Conservation (phyloP, 2,797 vertebrate species). For the Antrozous pallidus region DNA sequence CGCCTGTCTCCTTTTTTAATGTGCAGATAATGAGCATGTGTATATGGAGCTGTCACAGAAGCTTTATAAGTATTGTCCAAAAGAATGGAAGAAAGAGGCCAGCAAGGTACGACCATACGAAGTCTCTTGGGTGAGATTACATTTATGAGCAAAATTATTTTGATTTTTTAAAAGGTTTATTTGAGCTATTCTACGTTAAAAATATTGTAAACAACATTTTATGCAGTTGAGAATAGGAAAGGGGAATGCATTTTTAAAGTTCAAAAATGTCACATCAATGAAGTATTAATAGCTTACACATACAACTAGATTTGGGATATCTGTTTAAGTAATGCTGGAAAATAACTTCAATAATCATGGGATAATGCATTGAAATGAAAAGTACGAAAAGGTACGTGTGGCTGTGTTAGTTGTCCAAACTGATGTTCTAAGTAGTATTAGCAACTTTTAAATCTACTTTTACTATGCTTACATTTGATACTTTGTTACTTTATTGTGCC, state of each 20-base stretch:
- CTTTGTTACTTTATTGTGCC: background rate
- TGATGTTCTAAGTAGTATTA: background rate
- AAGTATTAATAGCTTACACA: background rate
- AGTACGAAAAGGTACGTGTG: background rate
- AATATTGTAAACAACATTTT: background rate
- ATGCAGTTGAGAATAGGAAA: background rate
- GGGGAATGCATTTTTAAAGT: constrained; percentile 27
- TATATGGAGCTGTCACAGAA: constrained; percentile 99
- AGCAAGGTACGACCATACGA: constrained; percentile 91
- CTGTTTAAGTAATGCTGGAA: background rate
- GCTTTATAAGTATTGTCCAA: constrained; percentile 98
- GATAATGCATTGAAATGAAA: constrained; percentile 14
- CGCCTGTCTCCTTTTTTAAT: constrained; percentile 35
- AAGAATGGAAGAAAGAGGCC: constrained; percentile 98
- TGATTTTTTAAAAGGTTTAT: constrained; percentile 26
- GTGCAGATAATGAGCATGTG: constrained; percentile 96
- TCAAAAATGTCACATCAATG: constrained; percentile 2
- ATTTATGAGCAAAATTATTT: constrained; percentile 78
- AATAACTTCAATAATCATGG: background rate
- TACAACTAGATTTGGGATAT: background rate
- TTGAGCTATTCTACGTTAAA: constrained; percentile 39
- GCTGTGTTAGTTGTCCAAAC: background rate
- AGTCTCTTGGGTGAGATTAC: constrained; percentile 82
- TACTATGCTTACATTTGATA: background rate
- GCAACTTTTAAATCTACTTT: constrained; percentile 37